phyloP scores from a whole-genome alignment of 2,113 vertebrate genomes.

The Myiagra hebetior region DNA sequence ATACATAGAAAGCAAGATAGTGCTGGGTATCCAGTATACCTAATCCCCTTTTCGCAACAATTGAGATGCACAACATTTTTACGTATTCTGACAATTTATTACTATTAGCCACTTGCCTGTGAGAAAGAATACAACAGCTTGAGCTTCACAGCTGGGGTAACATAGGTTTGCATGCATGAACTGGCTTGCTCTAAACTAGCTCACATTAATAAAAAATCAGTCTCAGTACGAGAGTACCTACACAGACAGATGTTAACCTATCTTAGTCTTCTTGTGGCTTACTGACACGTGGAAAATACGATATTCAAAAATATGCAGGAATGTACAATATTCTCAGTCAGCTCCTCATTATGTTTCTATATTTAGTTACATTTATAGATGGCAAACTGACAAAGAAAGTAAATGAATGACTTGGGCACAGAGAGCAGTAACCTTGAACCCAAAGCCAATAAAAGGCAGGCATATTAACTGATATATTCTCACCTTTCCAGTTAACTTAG shows the following conservation, averaged over 20 bases:
- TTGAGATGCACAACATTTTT: background rate
- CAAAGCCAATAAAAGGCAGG: background rate
- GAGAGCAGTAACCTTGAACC: background rate
- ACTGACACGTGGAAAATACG: background rate
- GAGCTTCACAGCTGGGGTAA: background rate
- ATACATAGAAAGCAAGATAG: background rate
- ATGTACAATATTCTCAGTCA: background rate
- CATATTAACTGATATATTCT: background rate
- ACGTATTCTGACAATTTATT: background rate
- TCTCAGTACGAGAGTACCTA: background rate
- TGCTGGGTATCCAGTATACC: background rate
- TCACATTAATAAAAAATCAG: background rate
- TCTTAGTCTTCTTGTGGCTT: background rate
- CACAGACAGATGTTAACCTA: background rate
- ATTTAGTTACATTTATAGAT: constrained; percentile 25
- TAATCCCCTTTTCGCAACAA: background rate
- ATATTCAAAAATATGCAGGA: constrained; percentile 17
- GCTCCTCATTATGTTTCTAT: background rate
- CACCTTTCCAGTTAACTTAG: background rate
- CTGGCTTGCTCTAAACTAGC: background rate
- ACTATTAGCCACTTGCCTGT: background rate
- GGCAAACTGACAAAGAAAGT: constrained; percentile 7
- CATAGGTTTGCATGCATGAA: background rate
- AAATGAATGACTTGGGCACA: background rate
- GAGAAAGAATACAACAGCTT: background rate